A percentile compares a stretch with the other conserved stretches of the same genome.
phyloP scores from a whole-genome alignment of 1,140 invertebrate species.

The Drosophila bocki region DNA sequence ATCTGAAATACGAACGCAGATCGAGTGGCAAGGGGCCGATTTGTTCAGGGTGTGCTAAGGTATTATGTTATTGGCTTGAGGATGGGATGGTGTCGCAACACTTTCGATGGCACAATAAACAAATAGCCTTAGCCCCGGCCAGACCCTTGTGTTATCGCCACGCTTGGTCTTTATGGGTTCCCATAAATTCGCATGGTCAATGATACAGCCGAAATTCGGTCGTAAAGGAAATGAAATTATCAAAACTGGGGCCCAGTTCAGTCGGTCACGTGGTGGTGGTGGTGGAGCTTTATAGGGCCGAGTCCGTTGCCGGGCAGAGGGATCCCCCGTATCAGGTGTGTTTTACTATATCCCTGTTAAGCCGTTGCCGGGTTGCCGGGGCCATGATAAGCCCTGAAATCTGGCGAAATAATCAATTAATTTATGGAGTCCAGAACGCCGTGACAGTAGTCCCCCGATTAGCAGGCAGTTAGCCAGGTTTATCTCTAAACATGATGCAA shows the following conservation, averaged over 20 bases:
- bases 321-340: constrained; percentile 21
- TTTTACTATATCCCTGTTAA: constrained; percentile 26
- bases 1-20: constrained; percentile 43
- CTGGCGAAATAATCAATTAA: constrained; percentile 55
- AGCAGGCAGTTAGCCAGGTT: constrained; percentile 21
- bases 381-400: constrained; percentile 42
- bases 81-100: constrained; percentile 36
- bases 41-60: constrained; percentile 13
- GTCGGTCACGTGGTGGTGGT: constrained; percentile 34
- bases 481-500: constrained; percentile 18
- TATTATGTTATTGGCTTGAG: constrained; percentile 31
- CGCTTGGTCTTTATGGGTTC: constrained; percentile 44
- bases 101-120: constrained; percentile 55
- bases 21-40: not conserved
- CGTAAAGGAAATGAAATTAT: constrained; percentile 56
- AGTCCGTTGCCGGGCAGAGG: constrained; percentile 21
- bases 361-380: constrained; percentile 14
- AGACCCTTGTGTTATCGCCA: constrained; percentile 41
- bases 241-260: constrained; percentile 20
- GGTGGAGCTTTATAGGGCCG: constrained; percentile 11
- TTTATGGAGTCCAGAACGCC: constrained; percentile 32
- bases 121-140: constrained; percentile 13
- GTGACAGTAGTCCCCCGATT: constrained; percentile 2
- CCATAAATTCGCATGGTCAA: constrained; percentile 55
- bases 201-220: constrained; percentile 39